These are phyloP conservation scores for Tinamus guttatus DNA, from an alignment of 2,113 vertebrate genomes.

Conservation along the genomic window DNA sequence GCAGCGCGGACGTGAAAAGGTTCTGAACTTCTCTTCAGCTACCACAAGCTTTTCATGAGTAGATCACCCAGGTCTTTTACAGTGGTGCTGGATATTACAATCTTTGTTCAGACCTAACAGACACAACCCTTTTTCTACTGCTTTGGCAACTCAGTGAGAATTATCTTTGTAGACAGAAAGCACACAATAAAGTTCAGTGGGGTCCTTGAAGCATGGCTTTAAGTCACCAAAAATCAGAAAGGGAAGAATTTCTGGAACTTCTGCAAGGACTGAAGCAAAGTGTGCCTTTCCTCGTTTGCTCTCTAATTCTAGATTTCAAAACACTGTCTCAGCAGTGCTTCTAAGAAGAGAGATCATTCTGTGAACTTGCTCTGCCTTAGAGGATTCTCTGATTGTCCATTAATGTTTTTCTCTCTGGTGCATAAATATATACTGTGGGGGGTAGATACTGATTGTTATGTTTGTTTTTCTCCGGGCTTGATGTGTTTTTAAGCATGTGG, in stretches of 20 bases:
- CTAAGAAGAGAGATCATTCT: not conserved
- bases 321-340: not conserved
- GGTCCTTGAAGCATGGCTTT: not conserved
- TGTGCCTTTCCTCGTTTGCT: not conserved
- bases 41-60: not conserved
- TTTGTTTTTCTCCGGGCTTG: not conserved
- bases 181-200: not conserved
- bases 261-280: not conserved
- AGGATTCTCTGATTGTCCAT: not conserved
- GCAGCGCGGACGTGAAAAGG: not conserved
- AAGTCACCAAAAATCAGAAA: not conserved
- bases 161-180: not conserved
- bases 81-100: not conserved
- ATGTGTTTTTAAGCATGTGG: not conserved
- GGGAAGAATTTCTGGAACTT: slow-evolving; percentile 2
- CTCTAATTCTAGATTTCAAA: slow-evolving; percentile 21
- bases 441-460: not conserved
- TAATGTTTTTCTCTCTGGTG: not conserved
- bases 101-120: slow-evolving; percentile 1
- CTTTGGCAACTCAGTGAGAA: not conserved
- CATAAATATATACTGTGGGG: not conserved
- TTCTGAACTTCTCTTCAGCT: not conserved
- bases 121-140: not conserved
- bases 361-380: not conserved
- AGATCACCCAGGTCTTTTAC: not conserved